phyloP scores from a whole-genome alignment of 2,888 invertebrate genomes.

The Mechanitis mazaeus region DNA sequence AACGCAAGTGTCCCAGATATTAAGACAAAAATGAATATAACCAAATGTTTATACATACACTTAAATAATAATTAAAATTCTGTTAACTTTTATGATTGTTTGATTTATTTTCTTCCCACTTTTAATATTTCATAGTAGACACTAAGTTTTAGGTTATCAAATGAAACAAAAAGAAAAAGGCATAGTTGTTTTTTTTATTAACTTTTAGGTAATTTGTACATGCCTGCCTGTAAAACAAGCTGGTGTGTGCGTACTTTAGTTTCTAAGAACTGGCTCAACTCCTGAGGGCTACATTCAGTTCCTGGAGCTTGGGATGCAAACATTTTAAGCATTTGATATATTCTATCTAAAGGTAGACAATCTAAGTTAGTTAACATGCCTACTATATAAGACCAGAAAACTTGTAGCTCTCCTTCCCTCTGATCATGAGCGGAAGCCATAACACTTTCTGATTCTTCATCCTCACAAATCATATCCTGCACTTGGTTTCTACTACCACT shows the following conservation, averaged over 20 bases:
- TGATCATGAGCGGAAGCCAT: slow-evolving; percentile 97
- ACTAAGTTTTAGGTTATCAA: not conserved
- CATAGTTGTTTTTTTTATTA: slow-evolving; percentile 50
- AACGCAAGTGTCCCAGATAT: slow-evolving; percentile 24
- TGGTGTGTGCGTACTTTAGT: slow-evolving; percentile 95
- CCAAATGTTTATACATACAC: slow-evolving; percentile 62
- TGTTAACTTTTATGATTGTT: slow-evolving; percentile 50
- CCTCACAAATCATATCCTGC: slow-evolving; percentile 85
- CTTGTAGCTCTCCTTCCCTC: slow-evolving; percentile 94
- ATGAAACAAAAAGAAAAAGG: slow-evolving; percentile 34
- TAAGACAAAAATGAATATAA: slow-evolving; percentile 58
- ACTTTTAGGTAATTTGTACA: slow-evolving; percentile 90
- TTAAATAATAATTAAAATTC: slow-evolving; percentile 59
- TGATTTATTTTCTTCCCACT: slow-evolving; percentile 23
- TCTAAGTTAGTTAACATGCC: slow-evolving; percentile 98
- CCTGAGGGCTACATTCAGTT: slow-evolving; percentile 91
- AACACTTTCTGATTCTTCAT: slow-evolving; percentile 94
- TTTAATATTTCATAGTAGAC: not conserved
- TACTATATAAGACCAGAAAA: slow-evolving; percentile 97
- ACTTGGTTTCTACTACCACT: slow-evolving; percentile 74
- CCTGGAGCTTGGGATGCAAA: slow-evolving; percentile 96
- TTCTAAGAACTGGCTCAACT: slow-evolving; percentile 92
- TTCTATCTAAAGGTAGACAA: slow-evolving; percentile 91
- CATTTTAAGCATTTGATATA: slow-evolving; percentile 97
- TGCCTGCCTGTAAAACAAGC: slow-evolving; percentile 88